Base-by-base conservation (phyloP, 2,797 vertebrate species). In the Sternarchorhynchus goeldii region DNA sequence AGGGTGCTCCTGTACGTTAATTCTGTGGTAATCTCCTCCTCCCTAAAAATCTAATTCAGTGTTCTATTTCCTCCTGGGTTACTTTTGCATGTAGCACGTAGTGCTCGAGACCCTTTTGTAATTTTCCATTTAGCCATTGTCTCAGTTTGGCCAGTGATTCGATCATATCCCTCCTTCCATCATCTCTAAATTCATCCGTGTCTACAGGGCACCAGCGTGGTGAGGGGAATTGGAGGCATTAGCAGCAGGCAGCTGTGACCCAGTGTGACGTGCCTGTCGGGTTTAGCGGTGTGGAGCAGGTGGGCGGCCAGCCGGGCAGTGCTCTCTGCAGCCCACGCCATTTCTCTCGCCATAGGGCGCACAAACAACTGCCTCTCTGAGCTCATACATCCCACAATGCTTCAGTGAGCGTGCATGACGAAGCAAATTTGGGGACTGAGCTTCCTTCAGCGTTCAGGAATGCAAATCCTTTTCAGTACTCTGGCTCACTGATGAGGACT, bases 301-400 rank as follows among this genome's bases (percentile, higher is more conserved):
- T 57, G 55, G 53, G 68, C 34, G 32, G 57, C 25, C 10, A 50
- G 74, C 16, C 31, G 7, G 32, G 18, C 67, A 66, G 66, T 21
- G 34, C 71, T 34, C 59, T 45, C 50, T 78, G 58, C 32, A 5
- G 31, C 63, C 62, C 45, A 63, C 63, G 21, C 57, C 31, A 45
- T 50, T 29, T 65, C 39, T 34, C 36, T 60, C 20, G n/a, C 62
- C 41, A 45, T 10, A 21, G 58, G 50, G 57, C 29, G 36, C 4
- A 2, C 60, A 41, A 75, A 53, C 77, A 69, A 77, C 81, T 82
- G 80, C 62, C 66, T 32, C 57, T 66, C 36, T 32, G 68, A 70
- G 74, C 29, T 76, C 32, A 73, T 14, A 6, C n/a, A 71, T 77
- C 80, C 83, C 77, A 79, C 57, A 45, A 75, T 77, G 65, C 70